Base-by-base conservation (phyloP, 2,797 vertebrate genomes). In the Microctenopoma steveboyesi region DNA sequence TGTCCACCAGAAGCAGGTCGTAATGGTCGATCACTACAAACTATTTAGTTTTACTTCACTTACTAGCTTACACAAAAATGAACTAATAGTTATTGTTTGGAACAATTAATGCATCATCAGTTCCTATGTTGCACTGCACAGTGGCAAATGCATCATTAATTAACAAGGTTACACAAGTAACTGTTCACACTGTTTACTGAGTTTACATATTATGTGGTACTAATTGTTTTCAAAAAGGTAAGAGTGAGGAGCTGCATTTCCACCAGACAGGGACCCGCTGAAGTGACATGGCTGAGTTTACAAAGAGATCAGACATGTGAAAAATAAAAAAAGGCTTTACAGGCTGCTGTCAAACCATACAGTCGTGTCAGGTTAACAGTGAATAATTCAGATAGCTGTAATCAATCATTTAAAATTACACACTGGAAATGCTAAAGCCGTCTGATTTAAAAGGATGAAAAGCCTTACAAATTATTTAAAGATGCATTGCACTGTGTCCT, bases 391-490 rank as follows among this genome's bases (percentile, higher is more conserved):
- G 55, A 69, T 22, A 9, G 5, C 42, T 56, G 2, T 15, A 5
- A 60, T 85, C 9, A 59, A 82, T 80, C 46, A 85, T 77, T 79
- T 7, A 85, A 49, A 66, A 46, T 63, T 58, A 79, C 48, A 74
- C 46, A 60, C 30, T 65, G 52, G 47, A 63, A 68, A 72, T 65
- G 55, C 43, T 16, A 35, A 75, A 63, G 42, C 6, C 27, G 30
- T 62, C 14, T 69, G 22, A 63, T 74, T 74, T 40, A 69, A 35
- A 72, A 68, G 33, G 37, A 60, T 27, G 39, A 69, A 40, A 51
- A 52, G n/a, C 11, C 37, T 66, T 65, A 58, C 55, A 69, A 79
- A 79, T 85, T 55, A 85, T 85, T 82, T 62, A 82, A 74, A 77
- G 48, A 60, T 66, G 59, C 28, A 76, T 14, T 55, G 50, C 42